Evolutionary conservation across 2,888 invertebrate genomes (phyloP), one percentile per base, ranked within the genome.

Genomic region (Oasisia sp.): DNA sequence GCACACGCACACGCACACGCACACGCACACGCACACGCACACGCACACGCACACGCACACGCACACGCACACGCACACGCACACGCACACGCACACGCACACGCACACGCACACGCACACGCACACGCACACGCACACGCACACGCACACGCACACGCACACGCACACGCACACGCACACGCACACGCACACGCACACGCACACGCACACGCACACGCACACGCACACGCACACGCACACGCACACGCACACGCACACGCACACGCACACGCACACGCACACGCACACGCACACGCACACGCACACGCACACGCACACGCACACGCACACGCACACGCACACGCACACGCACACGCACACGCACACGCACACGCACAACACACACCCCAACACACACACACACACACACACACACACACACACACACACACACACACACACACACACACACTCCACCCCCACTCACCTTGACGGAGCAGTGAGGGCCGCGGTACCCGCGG

Each of bases 401-500:
- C 89, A 1, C 89, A 92, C 89, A 89, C 89, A 89, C 38, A 0
- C 89, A 92, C 89, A 3, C 92, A 92, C 89, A n/a, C n/a, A n/a
- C n/a, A 89, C 74, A 0, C 74, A 74, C 74, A 0, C 74, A 74
- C 27, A n/a, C 27, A 74, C 74, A 1, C 74, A 74, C 74, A 27
- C 27, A 74, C 27, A 27, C 14, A 74, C 74, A 27, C 1, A 56
- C 56, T 38, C 2, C 2, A n/a, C 4, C 11, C 56, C 4, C 56
- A 7, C n/a, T 74, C 27, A 74, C 74, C 74, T 74, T 94, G 50
- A 95, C 94, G 92, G 96, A 95, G 93, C 96, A 96, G 92, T 94
- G 94, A n/a, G 93, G 91, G 0, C 93, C 93, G 4, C 94, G 94
- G 90, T 94, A 95, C 11, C 95, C 95, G 4, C 93, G 92, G 0